phyloP scores from a whole-genome alignment of 2,113 vertebrate species.

The Lynx canadensis region DNA sequence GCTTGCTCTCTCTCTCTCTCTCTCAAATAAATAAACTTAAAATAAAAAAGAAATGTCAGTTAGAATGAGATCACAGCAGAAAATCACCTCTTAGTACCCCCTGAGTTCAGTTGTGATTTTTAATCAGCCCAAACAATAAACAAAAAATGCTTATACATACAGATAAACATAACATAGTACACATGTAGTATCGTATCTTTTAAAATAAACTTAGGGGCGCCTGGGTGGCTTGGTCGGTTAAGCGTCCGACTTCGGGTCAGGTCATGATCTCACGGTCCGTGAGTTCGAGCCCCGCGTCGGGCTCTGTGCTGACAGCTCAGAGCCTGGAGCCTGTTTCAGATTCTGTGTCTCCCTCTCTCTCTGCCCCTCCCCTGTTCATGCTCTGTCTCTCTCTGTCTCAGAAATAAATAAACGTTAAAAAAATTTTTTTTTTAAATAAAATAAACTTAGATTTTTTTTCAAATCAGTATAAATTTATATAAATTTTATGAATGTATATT shows the following conservation, averaged over 20 bases:
- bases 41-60: background rate
- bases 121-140: slow-evolving; percentile 30
- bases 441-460: slow-evolving; percentile 26
- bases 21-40: no score
- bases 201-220: slow-evolving; percentile 27
- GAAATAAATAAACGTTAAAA: no score
- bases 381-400: no score
- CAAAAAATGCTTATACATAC: background rate
- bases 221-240: no score
- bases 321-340: no score
- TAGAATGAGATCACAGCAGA: background rate
- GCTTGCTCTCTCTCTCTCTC: no score
- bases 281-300: no score
- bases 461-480: slow-evolving; percentile 7
- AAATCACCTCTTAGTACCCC: background rate
- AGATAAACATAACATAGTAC: background rate
- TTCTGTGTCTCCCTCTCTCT: no score
- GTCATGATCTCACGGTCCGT: no score
- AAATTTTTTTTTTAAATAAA: background rate
- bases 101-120: background rate
- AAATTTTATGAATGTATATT: background rate
- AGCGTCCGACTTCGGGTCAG: no score
- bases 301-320: no score
- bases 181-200: background rate
- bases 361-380: no score